Percentiles rank a stretch among this genome's conserved stretches.
phyloP scores from a whole-genome alignment of 1,140 invertebrate genomes.

The Philotrypesis tridentata region DNA sequence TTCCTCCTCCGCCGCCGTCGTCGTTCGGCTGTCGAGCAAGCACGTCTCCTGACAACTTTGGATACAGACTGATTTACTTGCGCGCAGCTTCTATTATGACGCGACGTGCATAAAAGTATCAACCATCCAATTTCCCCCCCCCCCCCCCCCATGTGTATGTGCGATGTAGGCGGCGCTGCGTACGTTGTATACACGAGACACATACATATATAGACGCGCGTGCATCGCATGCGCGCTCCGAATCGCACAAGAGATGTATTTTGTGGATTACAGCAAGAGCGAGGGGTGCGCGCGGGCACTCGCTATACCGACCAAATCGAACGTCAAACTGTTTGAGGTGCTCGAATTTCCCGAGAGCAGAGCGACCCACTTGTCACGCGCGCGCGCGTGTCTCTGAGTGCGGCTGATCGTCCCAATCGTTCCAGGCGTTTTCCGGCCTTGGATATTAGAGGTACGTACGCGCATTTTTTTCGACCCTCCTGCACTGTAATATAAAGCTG shows the following conservation, averaged over 20 bases:
- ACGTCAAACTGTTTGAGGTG: conserved; percentile 38
- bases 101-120: neutral
- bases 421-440: neutral
- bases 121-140: neutral
- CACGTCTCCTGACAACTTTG: neutral
- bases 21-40: neutral
- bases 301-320: conserved; percentile 34
- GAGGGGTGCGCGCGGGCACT: too few relatives aligned
- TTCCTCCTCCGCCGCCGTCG: neutral
- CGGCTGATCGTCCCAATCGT: conserved; percentile 1
- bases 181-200: neutral
- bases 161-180: neutral
- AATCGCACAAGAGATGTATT: conserved; percentile 33
- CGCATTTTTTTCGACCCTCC: neutral
- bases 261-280: conserved; percentile 26
- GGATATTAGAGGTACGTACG: too few relatives aligned
- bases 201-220: neutral
- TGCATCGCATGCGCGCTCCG: too few relatives aligned
- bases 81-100: conserved; percentile 11
- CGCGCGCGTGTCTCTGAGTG: neutral
- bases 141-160: too few relatives aligned
- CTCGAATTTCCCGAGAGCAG: conserved; percentile 26
- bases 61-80: conserved; percentile 18
- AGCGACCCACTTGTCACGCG: conserved; percentile 38
- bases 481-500: too few relatives aligned